Evolutionary conservation across 2,888 invertebrate genomes (phyloP), one percentile per base, ranked within the genome.

Genomic region (Heliconius ethilla): DNA sequence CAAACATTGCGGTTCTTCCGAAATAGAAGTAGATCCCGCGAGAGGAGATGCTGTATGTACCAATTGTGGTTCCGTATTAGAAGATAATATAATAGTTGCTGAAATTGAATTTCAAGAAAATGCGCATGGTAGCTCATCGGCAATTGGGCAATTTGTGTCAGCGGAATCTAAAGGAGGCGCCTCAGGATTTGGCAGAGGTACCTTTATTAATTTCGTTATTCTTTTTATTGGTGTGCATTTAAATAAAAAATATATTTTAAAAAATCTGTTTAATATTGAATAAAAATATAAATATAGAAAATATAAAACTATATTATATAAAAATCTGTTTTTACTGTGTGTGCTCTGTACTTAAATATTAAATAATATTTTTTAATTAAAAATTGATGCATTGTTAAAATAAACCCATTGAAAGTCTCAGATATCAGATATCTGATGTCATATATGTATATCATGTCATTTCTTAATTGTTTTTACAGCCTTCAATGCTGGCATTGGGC

Each of bases 71-170:
- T 97, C 98, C 11, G 99, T 99, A 2, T 93, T 99, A 25, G 99
- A 99, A 89, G 99, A 99, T 87, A 98, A 98, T 86, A 97, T 98
- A 76, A 99, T 99, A 87, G 99, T 99, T 37, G 97, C 98, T 3
- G 99, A 99, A 90, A 97, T 99, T 65, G 98, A 99, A 90, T 99
- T 99, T 88, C 98, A 98, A 90, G 99, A 99, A 89, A 97, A 97
- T 87, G 96, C 97, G 13, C 97, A 97, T 87, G 99, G 99, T 40
- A 97, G 97, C 15, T 96, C 97, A 73, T 97, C 97, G 79, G 98
- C 98, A 25, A 96, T 99, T 82, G 99, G 99, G 45, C 98, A 98
- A 89, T 99, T 98, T 93, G 99, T 98, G 0, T 97, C 98, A 6
- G 96, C 97, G 5, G 98, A 99, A 84, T 97, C 98, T 81, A 96